These are phyloP conservation scores for Decapterus maruadsi DNA, from an alignment of 2,797 vertebrate genomes.

Conservation along the genomic window DNA sequence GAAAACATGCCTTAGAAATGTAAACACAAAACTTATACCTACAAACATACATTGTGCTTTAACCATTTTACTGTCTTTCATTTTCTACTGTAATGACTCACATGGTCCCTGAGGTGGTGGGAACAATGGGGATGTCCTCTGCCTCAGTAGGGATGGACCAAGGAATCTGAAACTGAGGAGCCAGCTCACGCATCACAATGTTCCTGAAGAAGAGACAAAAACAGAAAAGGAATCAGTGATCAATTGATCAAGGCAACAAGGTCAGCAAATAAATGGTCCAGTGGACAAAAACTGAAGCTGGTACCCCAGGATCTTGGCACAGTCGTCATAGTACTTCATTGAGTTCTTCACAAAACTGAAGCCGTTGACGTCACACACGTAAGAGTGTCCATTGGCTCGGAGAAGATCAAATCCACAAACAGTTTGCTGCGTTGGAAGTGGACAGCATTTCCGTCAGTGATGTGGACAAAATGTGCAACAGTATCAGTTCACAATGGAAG, in stretches of 20 bases:
- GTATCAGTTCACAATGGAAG: not conserved
- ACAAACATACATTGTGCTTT: not conserved
- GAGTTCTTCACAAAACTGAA: slow-evolving; percentile 99
- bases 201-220: slow-evolving; percentile 84
- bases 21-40: no score
- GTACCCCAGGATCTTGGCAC: slow-evolving; percentile 98
- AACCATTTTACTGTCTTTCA: not conserved
- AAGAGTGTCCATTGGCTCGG: slow-evolving; percentile 96
- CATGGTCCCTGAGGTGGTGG: slow-evolving; percentile 99
- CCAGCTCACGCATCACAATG: slow-evolving; percentile 98
- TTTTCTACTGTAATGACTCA: slow-evolving; percentile 76
- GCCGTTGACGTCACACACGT: slow-evolving; percentile 97
- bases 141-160: slow-evolving; percentile 99
- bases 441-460: not conserved
- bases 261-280: not conserved
- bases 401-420: slow-evolving; percentile 99
- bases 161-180: slow-evolving; percentile 98
- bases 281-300: not conserved
- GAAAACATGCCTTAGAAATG: no score
- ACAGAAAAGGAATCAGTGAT: not conserved
- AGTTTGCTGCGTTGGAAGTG: slow-evolving; percentile 89
- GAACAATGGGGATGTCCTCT: slow-evolving; percentile 99
- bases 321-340: slow-evolving; percentile 99
- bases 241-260: not conserved
- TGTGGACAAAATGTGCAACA: not conserved